Evolutionary conservation across 2,113 vertebrate genomes (phyloP).

Genomic region (Saguinus imperator): DNA sequence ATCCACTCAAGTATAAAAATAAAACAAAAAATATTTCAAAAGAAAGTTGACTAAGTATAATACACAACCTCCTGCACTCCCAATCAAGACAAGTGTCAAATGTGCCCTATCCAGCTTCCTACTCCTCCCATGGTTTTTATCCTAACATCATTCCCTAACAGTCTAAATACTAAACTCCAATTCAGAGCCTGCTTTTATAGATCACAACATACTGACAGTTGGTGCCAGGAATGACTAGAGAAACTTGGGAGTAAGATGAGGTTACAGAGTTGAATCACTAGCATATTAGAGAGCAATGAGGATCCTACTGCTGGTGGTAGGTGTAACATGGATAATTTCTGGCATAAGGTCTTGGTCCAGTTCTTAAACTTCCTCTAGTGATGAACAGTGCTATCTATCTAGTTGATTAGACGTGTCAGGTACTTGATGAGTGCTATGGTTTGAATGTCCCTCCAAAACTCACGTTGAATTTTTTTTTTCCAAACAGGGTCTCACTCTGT

Average conservation of each 20-base stretch:
- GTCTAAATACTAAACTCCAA: background rate
- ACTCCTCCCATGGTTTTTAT: background rate
- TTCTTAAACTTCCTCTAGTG: no score
- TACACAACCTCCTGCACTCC: background rate
- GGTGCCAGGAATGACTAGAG: background rate
- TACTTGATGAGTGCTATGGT: no score
- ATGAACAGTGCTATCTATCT: no score
- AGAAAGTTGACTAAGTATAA: background rate
- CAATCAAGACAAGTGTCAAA: background rate
- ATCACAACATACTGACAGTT: background rate
- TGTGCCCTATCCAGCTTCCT: background rate
- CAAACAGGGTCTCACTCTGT: no score
- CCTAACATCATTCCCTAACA: background rate
- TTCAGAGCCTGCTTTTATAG: background rate
- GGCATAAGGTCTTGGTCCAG: no score
- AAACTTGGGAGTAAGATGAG: background rate
- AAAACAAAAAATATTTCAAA: slow-evolving; percentile 37
- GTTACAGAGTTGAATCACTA: background rate
- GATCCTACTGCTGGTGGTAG: no score
- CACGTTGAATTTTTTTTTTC: no score
- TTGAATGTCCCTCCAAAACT: no score
- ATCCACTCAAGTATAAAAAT: background rate
- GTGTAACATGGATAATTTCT: no score
- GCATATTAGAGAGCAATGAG: no score
- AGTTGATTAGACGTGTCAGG: no score